Evolutionary conservation across 2,113 vertebrate species (phyloP).

Genomic region (Eleginops maclovinus): DNA sequence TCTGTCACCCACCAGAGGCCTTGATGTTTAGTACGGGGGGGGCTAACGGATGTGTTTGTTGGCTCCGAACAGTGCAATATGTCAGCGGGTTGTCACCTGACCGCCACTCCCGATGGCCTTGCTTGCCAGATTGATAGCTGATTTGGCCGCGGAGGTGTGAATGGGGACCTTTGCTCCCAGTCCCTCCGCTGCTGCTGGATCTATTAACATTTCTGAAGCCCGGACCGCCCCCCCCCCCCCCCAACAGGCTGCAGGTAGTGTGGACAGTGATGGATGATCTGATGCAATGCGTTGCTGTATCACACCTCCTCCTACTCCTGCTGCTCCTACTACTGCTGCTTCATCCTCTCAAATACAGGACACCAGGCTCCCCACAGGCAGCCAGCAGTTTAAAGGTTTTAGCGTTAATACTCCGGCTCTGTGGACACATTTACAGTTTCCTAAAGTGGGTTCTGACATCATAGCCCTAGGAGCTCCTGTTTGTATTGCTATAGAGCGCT

Average conservation of each 20-base stretch:
- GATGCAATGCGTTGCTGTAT: slow-evolving; percentile 49
- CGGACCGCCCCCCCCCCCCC: too few species aligned
- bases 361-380: slow-evolving; percentile 34
- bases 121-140: slow-evolving; percentile 74
- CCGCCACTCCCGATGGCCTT: slow-evolving; percentile 67
- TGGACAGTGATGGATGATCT: slow-evolving; percentile 78
- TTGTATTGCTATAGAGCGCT: neutral
- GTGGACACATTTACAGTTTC: neutral
- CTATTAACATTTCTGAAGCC: slow-evolving; percentile 76
- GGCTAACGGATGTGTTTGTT: slow-evolving; percentile 62
- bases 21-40: slow-evolving; percentile 60
- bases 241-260: slow-evolving; percentile 48
- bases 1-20: slow-evolving; percentile 63
- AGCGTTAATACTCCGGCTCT: neutral
- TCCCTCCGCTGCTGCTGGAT: slow-evolving; percentile 52
- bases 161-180: slow-evolving; percentile 71
- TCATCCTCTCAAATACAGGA: slow-evolving; percentile 27
- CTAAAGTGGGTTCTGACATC: slow-evolving; percentile 5
- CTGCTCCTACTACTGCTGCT: slow-evolving; percentile 29
- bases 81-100: slow-evolving; percentile 72
- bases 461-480: neutral
- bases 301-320: slow-evolving; percentile 51
- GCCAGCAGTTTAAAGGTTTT: slow-evolving; percentile 31
- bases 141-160: slow-evolving; percentile 72
- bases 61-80: slow-evolving; percentile 59